A percentile compares a stretch with the other conserved stretches of the same genome.
Evolutionary conservation across 23 tunicate species (phyloP).

Genomic region (Oikopleura vanhoeffeni): DNA sequence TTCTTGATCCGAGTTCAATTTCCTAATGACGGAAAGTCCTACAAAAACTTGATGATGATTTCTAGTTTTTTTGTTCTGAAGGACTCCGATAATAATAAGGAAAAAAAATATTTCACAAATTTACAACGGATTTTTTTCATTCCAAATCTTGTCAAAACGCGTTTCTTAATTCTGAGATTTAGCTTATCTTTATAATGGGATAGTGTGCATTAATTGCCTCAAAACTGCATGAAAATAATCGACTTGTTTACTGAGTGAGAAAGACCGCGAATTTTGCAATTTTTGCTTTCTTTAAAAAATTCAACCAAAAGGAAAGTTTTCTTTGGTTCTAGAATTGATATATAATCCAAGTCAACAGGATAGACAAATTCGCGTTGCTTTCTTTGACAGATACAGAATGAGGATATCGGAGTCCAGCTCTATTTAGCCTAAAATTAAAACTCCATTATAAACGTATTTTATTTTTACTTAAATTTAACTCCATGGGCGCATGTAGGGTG

Average conservation of each 20-base stretch:
- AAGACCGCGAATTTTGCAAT: background rate
- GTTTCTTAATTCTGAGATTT: too few species aligned
- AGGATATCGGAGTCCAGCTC: constrained; percentile 87
- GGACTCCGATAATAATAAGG: too few species aligned
- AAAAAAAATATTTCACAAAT: too few species aligned
- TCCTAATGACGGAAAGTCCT: too few species aligned
- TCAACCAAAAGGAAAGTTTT: background rate
- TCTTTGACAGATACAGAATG: constrained; percentile 53
- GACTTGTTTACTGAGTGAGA: background rate
- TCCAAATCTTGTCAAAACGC: too few species aligned
- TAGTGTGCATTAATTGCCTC: background rate
- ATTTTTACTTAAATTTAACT: too few species aligned
- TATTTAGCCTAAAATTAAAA: constrained; percentile 25
- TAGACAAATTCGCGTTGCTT: constrained; percentile 30
- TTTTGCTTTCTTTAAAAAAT: background rate
- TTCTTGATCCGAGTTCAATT: too few species aligned
- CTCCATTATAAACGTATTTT: too few species aligned
- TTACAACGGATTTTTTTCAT: too few species aligned
- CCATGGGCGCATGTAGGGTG: too few species aligned
- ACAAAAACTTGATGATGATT: too few species aligned
- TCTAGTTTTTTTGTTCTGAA: too few species aligned
- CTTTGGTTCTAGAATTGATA: background rate
- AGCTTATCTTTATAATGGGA: background rate
- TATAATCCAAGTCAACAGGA: constrained; percentile 21
- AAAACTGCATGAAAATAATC: constrained; percentile 1